Evolutionary conservation across 2,888 invertebrate species (phyloP).

Genomic region (Mesorhabditis spiculigera): DNA sequence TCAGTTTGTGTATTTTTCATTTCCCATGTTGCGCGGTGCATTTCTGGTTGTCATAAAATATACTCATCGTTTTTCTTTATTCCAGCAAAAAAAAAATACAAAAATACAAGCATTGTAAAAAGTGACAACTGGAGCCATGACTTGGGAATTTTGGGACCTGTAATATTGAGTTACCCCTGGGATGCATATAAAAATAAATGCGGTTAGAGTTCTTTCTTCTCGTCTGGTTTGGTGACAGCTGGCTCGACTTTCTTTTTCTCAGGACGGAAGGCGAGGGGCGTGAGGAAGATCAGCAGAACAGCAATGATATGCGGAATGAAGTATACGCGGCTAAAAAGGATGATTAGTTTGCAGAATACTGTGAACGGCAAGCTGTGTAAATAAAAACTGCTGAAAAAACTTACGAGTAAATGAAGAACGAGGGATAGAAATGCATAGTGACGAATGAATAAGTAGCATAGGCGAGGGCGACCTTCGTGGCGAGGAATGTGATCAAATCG

Average conservation of each 20-base stretch:
- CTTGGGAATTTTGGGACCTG: too few relatives aligned
- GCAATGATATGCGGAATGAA: slow-evolving; percentile 62
- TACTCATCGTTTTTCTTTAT: too few relatives aligned
- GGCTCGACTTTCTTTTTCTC: slow-evolving; percentile 21
- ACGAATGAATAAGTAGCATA: slow-evolving; percentile 89
- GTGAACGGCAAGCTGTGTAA: neutral
- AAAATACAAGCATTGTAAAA: too few relatives aligned
- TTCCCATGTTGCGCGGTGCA: too few relatives aligned
- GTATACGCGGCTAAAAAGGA: slow-evolving; percentile 60
- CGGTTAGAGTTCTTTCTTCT: neutral
- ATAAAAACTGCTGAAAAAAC: slow-evolving; percentile 54
- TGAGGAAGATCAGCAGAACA: slow-evolving; percentile 57
- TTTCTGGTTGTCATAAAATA: too few relatives aligned
- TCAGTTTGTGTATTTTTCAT: too few relatives aligned
- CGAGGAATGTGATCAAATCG: slow-evolving; percentile 76
- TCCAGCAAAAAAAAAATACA: too few relatives aligned
- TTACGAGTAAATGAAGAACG: slow-evolving; percentile 76
- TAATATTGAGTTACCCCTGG: too few relatives aligned
- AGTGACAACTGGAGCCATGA: too few relatives aligned
- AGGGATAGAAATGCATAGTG: slow-evolving; percentile 77
- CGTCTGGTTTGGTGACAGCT: neutral
- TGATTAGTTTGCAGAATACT: neutral
- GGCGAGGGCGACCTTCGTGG: slow-evolving; percentile 76
- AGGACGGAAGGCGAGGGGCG: slow-evolving; percentile 57
- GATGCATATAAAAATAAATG: too few relatives aligned